Conservation (phyloP, 2,113 vertebrate species). For the Tyto alba region DNA sequence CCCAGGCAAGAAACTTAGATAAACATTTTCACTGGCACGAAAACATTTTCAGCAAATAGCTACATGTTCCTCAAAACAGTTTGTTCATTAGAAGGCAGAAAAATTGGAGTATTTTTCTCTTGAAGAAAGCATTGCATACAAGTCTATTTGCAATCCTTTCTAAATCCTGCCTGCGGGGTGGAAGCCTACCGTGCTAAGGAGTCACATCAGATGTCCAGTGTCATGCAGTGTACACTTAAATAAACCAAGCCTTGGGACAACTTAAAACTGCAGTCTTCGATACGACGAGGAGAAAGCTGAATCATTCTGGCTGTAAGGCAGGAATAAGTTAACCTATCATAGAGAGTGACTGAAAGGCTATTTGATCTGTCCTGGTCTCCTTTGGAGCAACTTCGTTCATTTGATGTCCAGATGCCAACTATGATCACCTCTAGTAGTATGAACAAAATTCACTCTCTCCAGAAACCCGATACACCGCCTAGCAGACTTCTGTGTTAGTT, state of each 20-base stretch:
- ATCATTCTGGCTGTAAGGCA: not conserved
- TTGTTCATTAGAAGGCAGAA: not conserved
- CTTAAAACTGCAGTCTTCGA: not conserved
- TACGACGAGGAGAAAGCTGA: not conserved
- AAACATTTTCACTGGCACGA: not conserved
- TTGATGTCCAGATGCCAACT: not conserved
- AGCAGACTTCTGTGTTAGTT: not conserved
- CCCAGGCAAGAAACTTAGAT: not conserved
- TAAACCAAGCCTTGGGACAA: not conserved
- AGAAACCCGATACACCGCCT: not conserved
- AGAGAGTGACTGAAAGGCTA: not conserved
- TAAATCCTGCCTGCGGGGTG: not conserved
- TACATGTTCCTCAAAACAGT: not conserved
- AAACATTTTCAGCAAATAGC: slow-evolving; percentile 7
- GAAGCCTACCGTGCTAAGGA: not conserved
- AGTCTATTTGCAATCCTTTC: not conserved
- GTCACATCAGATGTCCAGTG: not conserved
- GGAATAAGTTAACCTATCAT: not conserved
- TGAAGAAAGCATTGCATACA: not conserved
- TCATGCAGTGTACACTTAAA: not conserved
- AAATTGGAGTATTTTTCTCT: not conserved
- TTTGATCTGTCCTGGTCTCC: not conserved
- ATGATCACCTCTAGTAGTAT: not conserved
- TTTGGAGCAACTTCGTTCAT: not conserved
- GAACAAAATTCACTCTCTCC: not conserved